Evolutionary conservation across 2,113 vertebrate species (phyloP).

Genomic region (Cygnus buccinator): DNA sequence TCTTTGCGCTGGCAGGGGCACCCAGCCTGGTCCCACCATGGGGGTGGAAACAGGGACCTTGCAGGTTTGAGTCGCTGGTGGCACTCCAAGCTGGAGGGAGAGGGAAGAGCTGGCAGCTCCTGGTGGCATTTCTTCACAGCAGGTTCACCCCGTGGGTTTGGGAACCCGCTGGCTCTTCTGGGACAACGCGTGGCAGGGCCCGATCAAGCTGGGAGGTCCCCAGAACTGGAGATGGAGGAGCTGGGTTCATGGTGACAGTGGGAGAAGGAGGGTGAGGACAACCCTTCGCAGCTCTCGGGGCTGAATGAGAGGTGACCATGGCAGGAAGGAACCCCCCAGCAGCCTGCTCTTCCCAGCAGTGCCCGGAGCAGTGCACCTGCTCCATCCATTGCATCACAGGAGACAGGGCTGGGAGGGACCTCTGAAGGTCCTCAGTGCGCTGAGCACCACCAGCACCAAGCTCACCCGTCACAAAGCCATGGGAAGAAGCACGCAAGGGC

Average conservation of each 20-base stretch:
- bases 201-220: neutral
- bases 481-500: neutral
- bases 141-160: fast-evolving
- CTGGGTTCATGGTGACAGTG: neutral
- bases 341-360: fast-evolving
- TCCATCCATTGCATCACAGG: fast-evolving
- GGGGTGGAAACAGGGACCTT: neutral
- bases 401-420: neutral
- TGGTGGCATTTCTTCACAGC: fast-evolving
- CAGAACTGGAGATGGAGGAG: neutral
- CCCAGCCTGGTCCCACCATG: neutral
- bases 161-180: neutral
- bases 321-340: fast-evolving
- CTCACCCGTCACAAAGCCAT: neutral
- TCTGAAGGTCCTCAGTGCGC: neutral
- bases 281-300: fast-evolving
- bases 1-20: fast-evolving
- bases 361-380: neutral
- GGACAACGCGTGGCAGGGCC: fast-evolving
- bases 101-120: neutral
- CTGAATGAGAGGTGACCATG: fast-evolving
- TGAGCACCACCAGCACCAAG: neutral
- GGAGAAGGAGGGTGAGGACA: neutral
- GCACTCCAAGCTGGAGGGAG: neutral
- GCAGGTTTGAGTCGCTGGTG: neutral